A percentile compares a stretch with the other conserved stretches of the same genome.
Evolutionary conservation across 2,797 vertebrate genomes (phyloP).

Genomic region (Dicrostonyx torquatus): DNA sequence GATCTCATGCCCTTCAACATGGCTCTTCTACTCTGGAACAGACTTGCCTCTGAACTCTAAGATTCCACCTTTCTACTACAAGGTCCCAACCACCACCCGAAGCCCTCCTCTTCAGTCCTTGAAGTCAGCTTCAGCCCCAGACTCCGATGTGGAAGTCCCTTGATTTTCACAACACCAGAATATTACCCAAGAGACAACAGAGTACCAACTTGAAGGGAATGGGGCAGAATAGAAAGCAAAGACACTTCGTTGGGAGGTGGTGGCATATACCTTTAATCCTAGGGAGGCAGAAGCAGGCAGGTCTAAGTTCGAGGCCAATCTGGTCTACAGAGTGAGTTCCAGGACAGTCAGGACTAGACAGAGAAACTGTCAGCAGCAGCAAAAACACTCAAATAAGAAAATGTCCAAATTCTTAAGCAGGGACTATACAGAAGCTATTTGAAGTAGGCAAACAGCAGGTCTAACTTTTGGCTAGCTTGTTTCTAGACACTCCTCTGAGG

Average conservation of each 20-base stretch:
- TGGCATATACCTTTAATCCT: neutral
- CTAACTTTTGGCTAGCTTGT: neutral
- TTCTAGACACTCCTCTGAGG: constrained; percentile 51
- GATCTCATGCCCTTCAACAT: neutral
- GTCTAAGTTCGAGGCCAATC: neutral
- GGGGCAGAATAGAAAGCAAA: constrained; percentile 47
- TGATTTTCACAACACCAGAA: neutral
- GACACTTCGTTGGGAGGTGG: neutral
- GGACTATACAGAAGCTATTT: neutral
- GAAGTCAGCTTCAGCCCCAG: constrained; percentile 35
- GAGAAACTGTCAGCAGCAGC: neutral
- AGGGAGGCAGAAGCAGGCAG: neutral
- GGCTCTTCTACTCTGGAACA: constrained; percentile 2
- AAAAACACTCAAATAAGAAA: constrained; percentile 57
- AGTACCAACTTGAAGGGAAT: constrained; percentile 41
- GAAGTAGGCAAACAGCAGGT: constrained; percentile 49
- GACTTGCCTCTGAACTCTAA: neutral
- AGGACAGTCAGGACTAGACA: neutral
- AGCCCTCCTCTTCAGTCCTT: constrained; percentile 15
- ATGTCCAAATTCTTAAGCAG: constrained; percentile 49
- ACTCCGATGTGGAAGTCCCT: neutral
- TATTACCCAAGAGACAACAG: constrained; percentile 27
- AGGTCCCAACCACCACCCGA: neutral
- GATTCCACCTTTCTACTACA: neutral
- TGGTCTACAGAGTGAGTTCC: neutral